Evolutionary conservation across 2,797 vertebrate genomes (phyloP).

Genomic region (Bothrops alternatus): DNA sequence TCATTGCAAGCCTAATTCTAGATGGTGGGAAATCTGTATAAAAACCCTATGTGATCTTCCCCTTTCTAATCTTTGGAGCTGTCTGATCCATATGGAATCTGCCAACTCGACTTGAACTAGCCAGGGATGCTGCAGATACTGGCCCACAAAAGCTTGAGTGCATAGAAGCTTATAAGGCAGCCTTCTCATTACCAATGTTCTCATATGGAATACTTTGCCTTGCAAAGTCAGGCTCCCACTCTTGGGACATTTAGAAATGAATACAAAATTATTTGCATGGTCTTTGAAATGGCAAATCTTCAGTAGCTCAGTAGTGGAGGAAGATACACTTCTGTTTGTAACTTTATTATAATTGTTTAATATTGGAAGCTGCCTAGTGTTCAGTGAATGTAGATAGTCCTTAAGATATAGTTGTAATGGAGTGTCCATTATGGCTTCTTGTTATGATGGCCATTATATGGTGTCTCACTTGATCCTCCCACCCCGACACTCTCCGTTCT

Average conservation of each 20-base stretch:
- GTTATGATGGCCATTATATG: neutral
- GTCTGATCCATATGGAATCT: neutral
- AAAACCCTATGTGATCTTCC: neutral
- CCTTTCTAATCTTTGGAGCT: neutral
- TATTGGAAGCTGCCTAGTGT: neutral
- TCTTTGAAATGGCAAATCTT: neutral
- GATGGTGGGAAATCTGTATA: neutral
- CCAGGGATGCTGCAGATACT: neutral
- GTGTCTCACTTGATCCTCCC: neutral
- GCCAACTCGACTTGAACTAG: neutral
- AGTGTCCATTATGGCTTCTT: neutral
- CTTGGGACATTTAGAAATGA: neutral
- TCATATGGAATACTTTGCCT: neutral
- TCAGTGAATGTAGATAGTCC: neutral
- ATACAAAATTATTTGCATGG: neutral
- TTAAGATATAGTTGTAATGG: neutral
- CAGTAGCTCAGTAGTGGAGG: neutral
- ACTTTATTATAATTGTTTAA: neutral
- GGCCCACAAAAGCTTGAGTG: neutral
- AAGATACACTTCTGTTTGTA: neutral
- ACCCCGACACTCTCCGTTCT: no score
- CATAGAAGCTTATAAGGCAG: neutral
- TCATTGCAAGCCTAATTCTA: neutral
- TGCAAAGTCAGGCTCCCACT: neutral
- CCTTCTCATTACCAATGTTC: neutral